phyloP scores from a whole-genome alignment of 2,113 vertebrate species.

The Hystrix cristata region DNA sequence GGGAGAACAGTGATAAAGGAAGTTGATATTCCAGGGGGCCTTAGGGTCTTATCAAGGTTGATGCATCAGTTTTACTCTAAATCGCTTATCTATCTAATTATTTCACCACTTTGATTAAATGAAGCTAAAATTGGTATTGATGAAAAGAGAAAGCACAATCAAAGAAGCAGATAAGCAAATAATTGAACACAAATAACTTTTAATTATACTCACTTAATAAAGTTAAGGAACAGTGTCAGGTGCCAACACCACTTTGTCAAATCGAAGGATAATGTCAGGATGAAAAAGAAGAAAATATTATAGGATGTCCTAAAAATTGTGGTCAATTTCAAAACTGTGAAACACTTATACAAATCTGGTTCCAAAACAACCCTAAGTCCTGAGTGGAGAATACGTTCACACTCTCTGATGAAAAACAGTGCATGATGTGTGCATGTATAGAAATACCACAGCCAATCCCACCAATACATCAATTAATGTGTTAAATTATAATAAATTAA shows the following conservation, averaged over 20 bases:
- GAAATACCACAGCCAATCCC: background rate
- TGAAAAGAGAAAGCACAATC: constrained; percentile 82
- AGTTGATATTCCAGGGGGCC: constrained; percentile 57
- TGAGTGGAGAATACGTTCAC: background rate
- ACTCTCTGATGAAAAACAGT: background rate
- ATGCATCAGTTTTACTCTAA: constrained; percentile 74
- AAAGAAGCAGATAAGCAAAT: constrained; percentile 83
- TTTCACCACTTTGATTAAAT: constrained; percentile 78
- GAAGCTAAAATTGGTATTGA: constrained; percentile 81
- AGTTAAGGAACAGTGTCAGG: constrained; percentile 75
- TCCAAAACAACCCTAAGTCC: constrained; percentile 30
- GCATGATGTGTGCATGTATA: background rate
- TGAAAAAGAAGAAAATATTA: constrained; percentile 33
- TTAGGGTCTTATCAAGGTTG: constrained; percentile 73
- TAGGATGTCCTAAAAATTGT: constrained; percentile 35
- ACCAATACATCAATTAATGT: background rate
- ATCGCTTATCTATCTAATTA: constrained; percentile 82
- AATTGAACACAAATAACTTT: constrained; percentile 79
- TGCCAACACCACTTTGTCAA: constrained; percentile 76
- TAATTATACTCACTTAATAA: constrained; percentile 80
- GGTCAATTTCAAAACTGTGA: constrained; percentile 48
- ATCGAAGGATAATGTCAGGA: constrained; percentile 45
- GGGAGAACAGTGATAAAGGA: constrained; percentile 44
- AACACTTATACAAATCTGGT: constrained; percentile 38
- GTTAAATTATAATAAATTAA: background rate